Conservation (phyloP, 2,113 vertebrate genomes). For the Ceratotherium simum region DNA sequence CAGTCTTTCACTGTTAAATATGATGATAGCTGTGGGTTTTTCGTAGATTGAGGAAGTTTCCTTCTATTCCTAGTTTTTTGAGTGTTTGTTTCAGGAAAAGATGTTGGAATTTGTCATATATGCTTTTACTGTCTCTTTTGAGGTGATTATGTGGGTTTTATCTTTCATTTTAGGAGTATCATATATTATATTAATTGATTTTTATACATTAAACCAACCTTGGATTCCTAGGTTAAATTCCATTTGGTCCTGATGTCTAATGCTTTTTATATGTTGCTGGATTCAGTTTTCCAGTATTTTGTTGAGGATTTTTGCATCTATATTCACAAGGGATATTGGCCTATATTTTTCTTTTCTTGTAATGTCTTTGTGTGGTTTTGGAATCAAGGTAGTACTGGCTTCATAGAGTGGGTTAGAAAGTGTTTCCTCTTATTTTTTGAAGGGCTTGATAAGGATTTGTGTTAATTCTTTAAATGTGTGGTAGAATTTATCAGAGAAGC, state of each 20-base stretch:
- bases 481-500: not conserved
- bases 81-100: not conserved
- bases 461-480: conserved; percentile 12
- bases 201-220: conserved; percentile 15
- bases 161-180: not conserved
- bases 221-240: not conserved
- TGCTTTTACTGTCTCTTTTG: not conserved
- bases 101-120: not conserved
- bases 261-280: not conserved
- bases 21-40: not conserved
- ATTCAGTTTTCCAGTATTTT: not conserved
- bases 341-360: not conserved
- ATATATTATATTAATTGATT: not conserved
- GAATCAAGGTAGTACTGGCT: not conserved
- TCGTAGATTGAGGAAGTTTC: not conserved
- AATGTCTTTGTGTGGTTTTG: not conserved
- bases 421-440: not conserved
- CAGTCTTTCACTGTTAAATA: conserved; percentile 14
- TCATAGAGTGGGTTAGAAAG: not conserved
- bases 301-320: not conserved
- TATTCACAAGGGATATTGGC: not conserved
- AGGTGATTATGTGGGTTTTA: not conserved
- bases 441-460: not conserved
- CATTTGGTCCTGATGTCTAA: not conserved
- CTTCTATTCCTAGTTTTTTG: not conserved